Percentiles rank a stretch among this genome's conserved stretches.
These are phyloP conservation scores for Misgurnus mizolepis DNA, from an alignment of 2,113 vertebrate genomes.

Conservation along the genomic window DNA sequence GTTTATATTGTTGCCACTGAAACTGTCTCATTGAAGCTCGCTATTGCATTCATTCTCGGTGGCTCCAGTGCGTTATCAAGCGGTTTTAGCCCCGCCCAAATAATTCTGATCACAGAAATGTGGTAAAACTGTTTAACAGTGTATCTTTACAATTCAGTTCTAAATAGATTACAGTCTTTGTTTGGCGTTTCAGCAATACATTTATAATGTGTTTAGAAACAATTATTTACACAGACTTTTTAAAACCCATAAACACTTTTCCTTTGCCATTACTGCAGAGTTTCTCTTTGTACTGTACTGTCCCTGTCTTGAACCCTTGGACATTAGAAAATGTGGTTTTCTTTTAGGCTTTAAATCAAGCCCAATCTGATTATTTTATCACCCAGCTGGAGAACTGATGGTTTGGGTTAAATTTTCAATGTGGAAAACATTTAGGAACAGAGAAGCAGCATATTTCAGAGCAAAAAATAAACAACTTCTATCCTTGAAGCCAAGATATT, in stretches of 20 bases:
- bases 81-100: too few relatives aligned
- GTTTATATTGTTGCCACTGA: too few relatives aligned
- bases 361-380: not conserved
- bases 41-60: too few relatives aligned
- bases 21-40: too few relatives aligned
- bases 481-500: constrained; percentile 1
- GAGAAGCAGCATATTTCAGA: not conserved
- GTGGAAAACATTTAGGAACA: not conserved
- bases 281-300: not conserved
- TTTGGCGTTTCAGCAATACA: not conserved
- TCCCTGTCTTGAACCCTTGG: not conserved
- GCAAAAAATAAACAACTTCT: constrained; percentile 1
- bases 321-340: not conserved
- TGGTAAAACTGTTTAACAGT: too few relatives aligned
- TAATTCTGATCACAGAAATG: too few relatives aligned
- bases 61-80: too few relatives aligned
- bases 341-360: not conserved
- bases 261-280: not conserved
- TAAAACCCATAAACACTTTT: not conserved
- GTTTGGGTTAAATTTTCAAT: not conserved
- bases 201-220: too few relatives aligned
- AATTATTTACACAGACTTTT: too few relatives aligned
- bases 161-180: not conserved
- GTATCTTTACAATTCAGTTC: too few relatives aligned
- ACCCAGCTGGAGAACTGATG: not conserved